These are phyloP conservation scores for Neotoma lepida DNA, from an alignment of 2,113 vertebrate species.

Conservation along the genomic window DNA sequence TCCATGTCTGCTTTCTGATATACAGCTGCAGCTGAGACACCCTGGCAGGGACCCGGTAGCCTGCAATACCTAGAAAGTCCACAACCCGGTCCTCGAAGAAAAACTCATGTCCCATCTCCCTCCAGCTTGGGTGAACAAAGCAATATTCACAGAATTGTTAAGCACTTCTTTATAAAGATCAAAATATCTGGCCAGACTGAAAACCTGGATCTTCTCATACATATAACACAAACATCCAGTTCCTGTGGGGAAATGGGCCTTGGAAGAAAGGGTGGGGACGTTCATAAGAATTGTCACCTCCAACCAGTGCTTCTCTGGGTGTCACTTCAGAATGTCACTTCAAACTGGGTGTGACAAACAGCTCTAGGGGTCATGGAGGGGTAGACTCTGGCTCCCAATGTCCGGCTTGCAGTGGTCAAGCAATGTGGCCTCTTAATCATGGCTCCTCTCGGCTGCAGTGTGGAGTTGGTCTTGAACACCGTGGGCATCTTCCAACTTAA, in stretches of 20 bases:
- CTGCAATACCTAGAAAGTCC: background rate
- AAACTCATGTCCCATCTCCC: background rate
- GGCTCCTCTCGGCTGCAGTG: rapidly evolving
- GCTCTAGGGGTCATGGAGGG: background rate
- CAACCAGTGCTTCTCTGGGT: background rate
- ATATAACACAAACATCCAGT: background rate
- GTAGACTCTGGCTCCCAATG: rapidly evolving
- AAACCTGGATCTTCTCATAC: background rate
- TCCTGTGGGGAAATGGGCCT: background rate
- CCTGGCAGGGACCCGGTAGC: rapidly evolving
- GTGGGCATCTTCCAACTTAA: background rate
- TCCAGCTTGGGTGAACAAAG: background rate
- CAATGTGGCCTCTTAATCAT: background rate
- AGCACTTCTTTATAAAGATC: background rate
- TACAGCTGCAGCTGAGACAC: rapidly evolving
- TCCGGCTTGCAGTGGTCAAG: background rate
- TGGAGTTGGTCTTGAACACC: background rate
- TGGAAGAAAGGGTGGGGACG: background rate
- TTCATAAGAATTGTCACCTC: background rate
- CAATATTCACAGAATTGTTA: too few relatives aligned
- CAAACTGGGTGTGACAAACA: background rate
- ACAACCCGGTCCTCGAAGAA: background rate
- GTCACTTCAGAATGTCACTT: background rate
- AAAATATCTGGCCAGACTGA: background rate
- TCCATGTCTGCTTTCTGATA: background rate